Evolutionary conservation across 2,113 vertebrate species (phyloP).

Genomic region (Turnix velox): DNA sequence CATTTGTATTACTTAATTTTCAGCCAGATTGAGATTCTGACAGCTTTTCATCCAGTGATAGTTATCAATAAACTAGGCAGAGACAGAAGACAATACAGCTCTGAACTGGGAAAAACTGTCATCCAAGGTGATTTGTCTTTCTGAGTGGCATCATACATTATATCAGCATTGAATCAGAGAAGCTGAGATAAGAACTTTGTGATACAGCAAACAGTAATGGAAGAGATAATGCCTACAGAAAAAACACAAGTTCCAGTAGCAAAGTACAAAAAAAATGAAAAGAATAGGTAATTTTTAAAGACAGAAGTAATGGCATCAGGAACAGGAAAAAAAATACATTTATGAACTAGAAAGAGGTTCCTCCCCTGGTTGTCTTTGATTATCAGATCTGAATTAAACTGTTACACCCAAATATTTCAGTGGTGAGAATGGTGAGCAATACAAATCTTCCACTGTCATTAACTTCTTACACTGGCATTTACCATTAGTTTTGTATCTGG

Average conservation of each 20-base stretch:
- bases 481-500: rapidly evolving
- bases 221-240: background rate
- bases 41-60: background rate
- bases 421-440: background rate
- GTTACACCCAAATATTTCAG: background rate
- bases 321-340: background rate
- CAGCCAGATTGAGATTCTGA: background rate
- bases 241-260: background rate
- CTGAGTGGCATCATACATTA: slow-evolving; percentile 39
- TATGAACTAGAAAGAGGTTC: background rate
- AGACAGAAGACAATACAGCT: slow-evolving; percentile 7
- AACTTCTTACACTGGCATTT: background rate
- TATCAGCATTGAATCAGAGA: slow-evolving; percentile 32
- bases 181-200: slow-evolving; percentile 24
- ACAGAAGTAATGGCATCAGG: background rate
- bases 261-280: background rate
- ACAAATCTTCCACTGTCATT: background rate
- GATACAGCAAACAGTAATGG: background rate
- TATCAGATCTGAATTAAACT: background rate
- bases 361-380: background rate
- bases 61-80: slow-evolving; percentile 58
- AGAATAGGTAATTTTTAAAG: background rate
- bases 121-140: slow-evolving; percentile 52
- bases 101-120: slow-evolving; percentile 46
- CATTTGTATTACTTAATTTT: slow-evolving; percentile 25